Evolutionary conservation across 37 sponge, comb jelly and placozoan species (phyloP), one percentile per base, ranked within the genome.

Genomic region (Hexactinellida sp.): DNA sequence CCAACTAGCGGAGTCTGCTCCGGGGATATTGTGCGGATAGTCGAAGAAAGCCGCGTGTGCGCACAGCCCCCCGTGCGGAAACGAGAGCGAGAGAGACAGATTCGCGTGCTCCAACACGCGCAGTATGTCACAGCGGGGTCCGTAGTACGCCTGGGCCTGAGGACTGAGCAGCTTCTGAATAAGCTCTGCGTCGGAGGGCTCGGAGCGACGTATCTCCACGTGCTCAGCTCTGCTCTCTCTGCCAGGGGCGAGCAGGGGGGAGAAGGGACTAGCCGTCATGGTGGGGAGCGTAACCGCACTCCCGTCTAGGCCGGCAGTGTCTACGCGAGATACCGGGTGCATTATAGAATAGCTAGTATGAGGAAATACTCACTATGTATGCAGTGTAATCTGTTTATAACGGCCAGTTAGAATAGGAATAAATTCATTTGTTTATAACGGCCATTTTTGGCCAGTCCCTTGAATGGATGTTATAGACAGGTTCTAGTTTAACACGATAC

Each of bases 261-360:
- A 63, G 76, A 63, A 63, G 13, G 76, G 76, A 63, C 76, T 63
- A 10, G 76, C 76, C 13, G 76, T 63, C 76, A 63, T 63, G 76
- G 76, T 63, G 28, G 76, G 76, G 30, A 63, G 76, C 19, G 76
- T 63, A 10, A 63, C 34, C 5, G 76, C 76, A 28, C 76, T 63
- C 5, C 76, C 76, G 3, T 63, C 76, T 32, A 32, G 5, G 30
- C 76, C 76, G 3, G 76, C 25, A 7, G 76, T 63, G 30, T 23
- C 76, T 25, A 23, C 76, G 3, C 76, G 76, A 32, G 52, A 19
- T 47, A 16, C 52, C 16, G 52, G 52, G 52, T 47, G 9, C 9
- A n/a, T n/a, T n/a, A n/a, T n/a, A n/a, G n/a, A n/a, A n/a, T n/a
- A n/a, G n/a, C n/a, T n/a, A n/a, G n/a, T n/a, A n/a, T n/a, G n/a